phyloP scores from a whole-genome alignment of 2,888 invertebrate species.

The Barypeithes pellucidus region DNA sequence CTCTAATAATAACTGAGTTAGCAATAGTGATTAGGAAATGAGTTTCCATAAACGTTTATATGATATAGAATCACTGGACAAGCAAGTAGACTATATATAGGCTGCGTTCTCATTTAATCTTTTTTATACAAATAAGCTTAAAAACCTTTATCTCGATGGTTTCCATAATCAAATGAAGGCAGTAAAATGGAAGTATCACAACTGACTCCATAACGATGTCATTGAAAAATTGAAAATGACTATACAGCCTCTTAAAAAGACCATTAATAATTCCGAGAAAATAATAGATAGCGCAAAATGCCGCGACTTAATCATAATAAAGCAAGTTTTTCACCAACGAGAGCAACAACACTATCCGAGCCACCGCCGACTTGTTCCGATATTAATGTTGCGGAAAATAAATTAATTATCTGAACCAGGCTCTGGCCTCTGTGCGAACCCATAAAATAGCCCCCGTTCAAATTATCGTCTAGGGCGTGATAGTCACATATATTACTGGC shows the following conservation, averaged over 20 bases:
- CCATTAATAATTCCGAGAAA: conserved; percentile 7
- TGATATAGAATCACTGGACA: no score
- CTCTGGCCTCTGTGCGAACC: conserved; percentile 47
- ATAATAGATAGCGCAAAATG: conserved; percentile 21
- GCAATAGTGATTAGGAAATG: no score
- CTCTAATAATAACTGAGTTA: no score
- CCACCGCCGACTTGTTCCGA: conserved; percentile 49
- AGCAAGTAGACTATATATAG: no score
- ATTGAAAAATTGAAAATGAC: conserved; percentile 1
- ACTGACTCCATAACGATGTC: background rate
- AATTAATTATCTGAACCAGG: conserved; percentile 56
- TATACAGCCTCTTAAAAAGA: conserved; percentile 1
- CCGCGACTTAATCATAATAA: conserved; percentile 41
- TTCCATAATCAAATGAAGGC: background rate
- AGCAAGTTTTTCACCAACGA: conserved; percentile 36
- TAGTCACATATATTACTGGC: no score
- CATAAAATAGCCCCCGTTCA: conserved; percentile 42
- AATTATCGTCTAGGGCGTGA: no score
- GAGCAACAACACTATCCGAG: conserved; percentile 45
- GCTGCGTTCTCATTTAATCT: no score
- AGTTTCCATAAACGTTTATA: no score
- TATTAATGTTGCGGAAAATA: conserved; percentile 61
- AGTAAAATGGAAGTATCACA: background rate
- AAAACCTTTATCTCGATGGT: background rate
- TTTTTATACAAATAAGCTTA: background rate